These are phyloP conservation scores for Hydropsyche tenuis DNA, from an alignment of 1,140 invertebrate genomes.

Conservation along the genomic window DNA sequence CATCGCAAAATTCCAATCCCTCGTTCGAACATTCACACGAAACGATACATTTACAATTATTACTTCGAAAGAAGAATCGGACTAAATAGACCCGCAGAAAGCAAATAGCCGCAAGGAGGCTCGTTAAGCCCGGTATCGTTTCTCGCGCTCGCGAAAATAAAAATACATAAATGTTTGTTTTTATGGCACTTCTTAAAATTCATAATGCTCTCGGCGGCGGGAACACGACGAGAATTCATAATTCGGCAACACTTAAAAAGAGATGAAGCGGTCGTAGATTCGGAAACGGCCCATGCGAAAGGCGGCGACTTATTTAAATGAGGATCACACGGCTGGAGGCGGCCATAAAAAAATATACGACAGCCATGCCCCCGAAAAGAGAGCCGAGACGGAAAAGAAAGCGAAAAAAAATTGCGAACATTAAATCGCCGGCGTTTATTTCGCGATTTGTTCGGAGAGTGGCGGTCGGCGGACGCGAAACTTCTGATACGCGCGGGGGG, in stretches of 20 bases:
- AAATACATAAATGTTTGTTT: not conserved
- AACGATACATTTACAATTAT: too few relatives aligned
- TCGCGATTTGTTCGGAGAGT: too few relatives aligned
- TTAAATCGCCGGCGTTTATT: too few relatives aligned
- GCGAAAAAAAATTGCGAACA: too few relatives aligned
- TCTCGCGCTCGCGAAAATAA: not conserved
- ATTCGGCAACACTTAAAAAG: slow-evolving; percentile 8
- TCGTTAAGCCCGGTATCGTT: slow-evolving; percentile 4
- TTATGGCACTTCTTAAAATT: slow-evolving; percentile 16
- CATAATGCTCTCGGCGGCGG: slow-evolving; percentile 9
- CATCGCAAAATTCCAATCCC: too few relatives aligned
- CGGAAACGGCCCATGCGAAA: slow-evolving; percentile 3
- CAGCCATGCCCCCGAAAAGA: not conserved
- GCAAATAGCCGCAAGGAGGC: not conserved
- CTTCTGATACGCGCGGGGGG: too few relatives aligned
- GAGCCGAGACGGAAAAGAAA: not conserved
- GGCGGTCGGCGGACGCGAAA: too few relatives aligned
- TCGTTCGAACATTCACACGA: too few relatives aligned
- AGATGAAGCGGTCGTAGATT: slow-evolving; percentile 18
- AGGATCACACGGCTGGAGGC: not conserved
- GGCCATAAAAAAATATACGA: not conserved
- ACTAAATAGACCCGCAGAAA: not conserved
- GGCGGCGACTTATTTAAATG: slow-evolving; percentile 13
- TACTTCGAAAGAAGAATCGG: too few relatives aligned
- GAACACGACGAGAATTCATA: slow-evolving; percentile 20